phyloP scores from a whole-genome alignment of 2,113 vertebrate species.

The Acanthisitta chloris region DNA sequence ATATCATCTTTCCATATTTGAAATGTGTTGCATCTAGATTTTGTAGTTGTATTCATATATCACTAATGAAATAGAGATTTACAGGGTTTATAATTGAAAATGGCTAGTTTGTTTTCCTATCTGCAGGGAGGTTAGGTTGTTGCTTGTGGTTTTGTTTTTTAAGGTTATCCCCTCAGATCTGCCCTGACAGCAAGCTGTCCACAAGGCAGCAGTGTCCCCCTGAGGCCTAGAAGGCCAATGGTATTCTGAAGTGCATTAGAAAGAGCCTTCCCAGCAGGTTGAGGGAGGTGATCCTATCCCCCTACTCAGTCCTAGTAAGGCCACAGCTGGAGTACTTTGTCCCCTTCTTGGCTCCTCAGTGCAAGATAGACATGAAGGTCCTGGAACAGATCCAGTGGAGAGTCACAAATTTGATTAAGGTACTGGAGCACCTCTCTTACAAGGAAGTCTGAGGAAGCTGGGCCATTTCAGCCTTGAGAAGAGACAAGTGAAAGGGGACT shows the following conservation, averaged over 20 bases:
- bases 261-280: no score
- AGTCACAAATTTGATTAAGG: not conserved
- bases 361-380: no score
- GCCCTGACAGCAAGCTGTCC: no score
- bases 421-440: not conserved
- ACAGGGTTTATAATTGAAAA: not conserved
- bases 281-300: no score
- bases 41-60: not conserved
- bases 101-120: not conserved
- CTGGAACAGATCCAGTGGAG: not conserved
- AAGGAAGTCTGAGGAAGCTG: not conserved
- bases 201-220: no score
- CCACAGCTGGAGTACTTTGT: no score
- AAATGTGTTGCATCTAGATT: not conserved
- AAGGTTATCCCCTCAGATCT: accelerated
- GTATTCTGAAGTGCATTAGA: no score
- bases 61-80: not conserved
- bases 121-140: not conserved
- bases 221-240: no score
- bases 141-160: not conserved
- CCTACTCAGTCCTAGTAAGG: no score
- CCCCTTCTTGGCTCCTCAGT: no score
- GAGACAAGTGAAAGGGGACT: not conserved
- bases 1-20: not conserved
- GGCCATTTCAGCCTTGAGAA: not conserved